Evolutionary conservation across 2,888 invertebrate species (phyloP).

Genomic region (Thereva nobilitata): DNA sequence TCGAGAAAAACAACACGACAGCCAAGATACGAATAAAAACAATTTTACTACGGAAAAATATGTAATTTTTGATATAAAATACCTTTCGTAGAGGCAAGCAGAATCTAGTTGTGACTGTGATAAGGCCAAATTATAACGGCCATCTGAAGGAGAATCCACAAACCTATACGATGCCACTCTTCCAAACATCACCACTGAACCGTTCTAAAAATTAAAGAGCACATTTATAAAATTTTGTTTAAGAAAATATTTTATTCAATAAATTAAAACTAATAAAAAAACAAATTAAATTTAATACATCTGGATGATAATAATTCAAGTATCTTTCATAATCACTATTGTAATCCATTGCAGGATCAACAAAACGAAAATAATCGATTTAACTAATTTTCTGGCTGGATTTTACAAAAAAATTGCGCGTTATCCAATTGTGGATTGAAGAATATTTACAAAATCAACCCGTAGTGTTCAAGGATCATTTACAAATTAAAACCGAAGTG

Average conservation of each 20-base stretch:
- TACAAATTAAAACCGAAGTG: too few relatives aligned
- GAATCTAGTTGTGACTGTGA: slow-evolving; percentile 75
- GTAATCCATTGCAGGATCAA: too few relatives aligned
- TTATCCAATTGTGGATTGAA: too few relatives aligned
- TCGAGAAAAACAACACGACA: too few relatives aligned
- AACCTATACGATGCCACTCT: slow-evolving; percentile 85
- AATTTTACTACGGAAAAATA: too few relatives aligned
- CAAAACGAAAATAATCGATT: too few relatives aligned
- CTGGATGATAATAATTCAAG: neutral
- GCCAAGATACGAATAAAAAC: too few relatives aligned
- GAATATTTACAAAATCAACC: too few relatives aligned
- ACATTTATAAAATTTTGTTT: neutral
- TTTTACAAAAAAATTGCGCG: too few relatives aligned
- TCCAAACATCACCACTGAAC: slow-evolving; percentile 82
- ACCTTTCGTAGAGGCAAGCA: slow-evolving; percentile 83
- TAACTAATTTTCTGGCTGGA: too few relatives aligned
- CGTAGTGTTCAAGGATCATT: too few relatives aligned
- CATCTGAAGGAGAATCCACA: slow-evolving; percentile 81
- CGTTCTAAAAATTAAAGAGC: slow-evolving; percentile 64
- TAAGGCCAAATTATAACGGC: slow-evolving; percentile 74
- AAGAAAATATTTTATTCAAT: neutral
- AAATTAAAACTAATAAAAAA: too few relatives aligned
- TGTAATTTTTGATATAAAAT: slow-evolving; percentile 47
- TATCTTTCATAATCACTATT: neutral
- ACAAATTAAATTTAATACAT: neutral